Evolutionary conservation across 2,113 vertebrate species (phyloP).

Genomic region (Gadus chalcogrammus): DNA sequence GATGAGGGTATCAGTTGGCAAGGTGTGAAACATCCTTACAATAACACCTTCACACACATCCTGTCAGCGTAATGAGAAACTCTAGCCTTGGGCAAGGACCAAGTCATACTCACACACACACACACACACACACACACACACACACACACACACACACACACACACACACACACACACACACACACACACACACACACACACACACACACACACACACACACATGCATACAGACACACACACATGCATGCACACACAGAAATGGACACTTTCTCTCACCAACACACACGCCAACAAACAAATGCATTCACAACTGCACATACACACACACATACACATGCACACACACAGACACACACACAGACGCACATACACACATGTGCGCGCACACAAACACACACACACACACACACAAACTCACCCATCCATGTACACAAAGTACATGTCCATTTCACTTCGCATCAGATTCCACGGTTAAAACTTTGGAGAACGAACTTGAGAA

Average conservation of each 20-base stretch:
- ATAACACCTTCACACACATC: slow-evolving; percentile 52
- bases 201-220: slow-evolving; percentile 18
- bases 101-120: slow-evolving; percentile 12
- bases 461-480: too few relatives aligned
- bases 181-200: neutral
- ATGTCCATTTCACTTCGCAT: too few relatives aligned
- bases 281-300: neutral
- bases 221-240: slow-evolving; percentile 19
- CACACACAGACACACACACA: neutral
- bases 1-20: slow-evolving; percentile 27
- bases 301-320: neutral
- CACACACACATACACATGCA: slow-evolving; percentile 14
- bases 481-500: too few relatives aligned
- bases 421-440: too few relatives aligned
- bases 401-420: neutral
- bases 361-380: neutral
- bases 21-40: slow-evolving; percentile 50
- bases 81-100: slow-evolving; percentile 24
- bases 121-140: neutral
- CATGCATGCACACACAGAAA: slow-evolving; percentile 13
- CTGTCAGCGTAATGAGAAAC: slow-evolving; percentile 45
- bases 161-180: slow-evolving; percentile 19
- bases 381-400: neutral
- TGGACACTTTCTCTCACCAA: neutral
- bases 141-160: slow-evolving; percentile 20